Percentiles rank a stretch among this genome's conserved stretches.
Conservation (phyloP, 2,888 invertebrate species). For the Caradrina kadenii region DNA sequence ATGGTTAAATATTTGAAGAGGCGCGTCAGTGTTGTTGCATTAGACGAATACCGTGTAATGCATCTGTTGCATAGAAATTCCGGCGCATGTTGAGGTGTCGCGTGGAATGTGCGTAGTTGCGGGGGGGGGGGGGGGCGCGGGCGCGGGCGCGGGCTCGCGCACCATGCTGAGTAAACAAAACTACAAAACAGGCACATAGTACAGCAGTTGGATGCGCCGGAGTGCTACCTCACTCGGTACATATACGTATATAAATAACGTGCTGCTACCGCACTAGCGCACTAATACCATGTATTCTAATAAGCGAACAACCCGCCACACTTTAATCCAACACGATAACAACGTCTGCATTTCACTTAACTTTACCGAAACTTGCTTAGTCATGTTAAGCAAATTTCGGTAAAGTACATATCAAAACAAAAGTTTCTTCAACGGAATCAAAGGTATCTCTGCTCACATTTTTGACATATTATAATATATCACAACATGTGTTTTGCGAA, state of each 20-base stretch:
- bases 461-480: background rate
- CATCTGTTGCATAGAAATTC: conserved; percentile 82
- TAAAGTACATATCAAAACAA: background rate
- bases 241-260: conserved; percentile 61
- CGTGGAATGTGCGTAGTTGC: conserved; percentile 74
- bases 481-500: background rate
- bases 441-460: background rate
- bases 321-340: conserved; percentile 26
- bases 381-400: too few species aligned
- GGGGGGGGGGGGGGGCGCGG: conserved; percentile 66
- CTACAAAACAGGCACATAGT: conserved; percentile 77
- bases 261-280: conserved; percentile 46
- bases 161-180: conserved; percentile 86
- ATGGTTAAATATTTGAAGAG: conserved; percentile 72
- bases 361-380: background rate
- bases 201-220: conserved; percentile 75
- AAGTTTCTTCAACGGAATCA: background rate
- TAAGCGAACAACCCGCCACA: conserved; percentile 27
- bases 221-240: conserved; percentile 54
- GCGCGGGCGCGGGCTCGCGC: conserved; percentile 67
- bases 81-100: conserved; percentile 72
- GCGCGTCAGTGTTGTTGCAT: conserved; percentile 67
- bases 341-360: conserved; percentile 5
- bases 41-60: conserved; percentile 67
- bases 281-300: conserved; percentile 44